Conservation (phyloP, 2,888 invertebrate genomes). For the Priocnemis perturbator region DNA sequence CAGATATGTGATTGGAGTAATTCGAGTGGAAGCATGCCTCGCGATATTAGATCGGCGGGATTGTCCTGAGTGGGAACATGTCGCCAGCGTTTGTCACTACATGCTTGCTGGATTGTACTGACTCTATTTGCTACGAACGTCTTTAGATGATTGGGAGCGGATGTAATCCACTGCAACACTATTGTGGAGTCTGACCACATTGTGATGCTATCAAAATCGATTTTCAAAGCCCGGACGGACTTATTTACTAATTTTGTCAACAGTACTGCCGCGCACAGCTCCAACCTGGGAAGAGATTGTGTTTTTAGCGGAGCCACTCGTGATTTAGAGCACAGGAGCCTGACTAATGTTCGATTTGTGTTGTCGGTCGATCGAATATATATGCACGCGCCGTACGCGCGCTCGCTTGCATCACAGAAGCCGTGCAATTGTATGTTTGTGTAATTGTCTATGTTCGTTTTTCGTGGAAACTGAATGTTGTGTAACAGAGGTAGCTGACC, state of each 20-base stretch:
- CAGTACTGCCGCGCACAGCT: conserved; percentile 15
- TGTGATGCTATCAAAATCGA: not conserved
- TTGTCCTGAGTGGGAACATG: conserved; percentile 9
- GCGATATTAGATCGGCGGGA: conserved; percentile 14
- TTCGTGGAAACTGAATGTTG: not conserved
- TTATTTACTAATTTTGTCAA: not conserved
- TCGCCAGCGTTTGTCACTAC: not conserved
- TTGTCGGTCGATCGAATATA: not conserved
- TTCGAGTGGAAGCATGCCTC: not conserved
- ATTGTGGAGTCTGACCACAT: conserved; percentile 2
- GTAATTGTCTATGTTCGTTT: not conserved
- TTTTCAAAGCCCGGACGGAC: not conserved
- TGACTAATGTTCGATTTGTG: not conserved
- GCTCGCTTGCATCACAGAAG: conserved; percentile 19
- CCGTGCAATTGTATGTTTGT: not conserved
- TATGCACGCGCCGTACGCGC: conserved; percentile 14
- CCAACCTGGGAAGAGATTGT: conserved; percentile 2
- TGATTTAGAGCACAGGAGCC: conserved; percentile 3
- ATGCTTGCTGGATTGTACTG: not conserved
- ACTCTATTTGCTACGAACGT: conserved; percentile 4
- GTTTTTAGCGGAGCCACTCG: conserved; percentile 18
- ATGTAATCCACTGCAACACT: not conserved
- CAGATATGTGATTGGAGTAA: not conserved
- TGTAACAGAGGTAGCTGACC: not conserved
- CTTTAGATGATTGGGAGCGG: not conserved